Conservation (phyloP, 1,140 invertebrate genomes). For the Diorhabda sublineata region DNA sequence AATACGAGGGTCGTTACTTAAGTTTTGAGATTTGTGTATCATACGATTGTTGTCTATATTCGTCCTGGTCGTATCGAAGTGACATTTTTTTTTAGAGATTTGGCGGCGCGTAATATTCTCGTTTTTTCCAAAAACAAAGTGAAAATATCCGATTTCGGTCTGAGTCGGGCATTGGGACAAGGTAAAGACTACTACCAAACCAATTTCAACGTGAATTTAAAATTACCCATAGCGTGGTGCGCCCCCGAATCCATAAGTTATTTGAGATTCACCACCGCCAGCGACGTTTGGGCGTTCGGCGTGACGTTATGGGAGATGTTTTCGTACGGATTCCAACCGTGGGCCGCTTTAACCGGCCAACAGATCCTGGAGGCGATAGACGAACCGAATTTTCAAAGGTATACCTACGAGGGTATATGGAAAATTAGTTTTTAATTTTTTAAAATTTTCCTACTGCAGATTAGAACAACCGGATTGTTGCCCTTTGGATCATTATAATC, state of each 20-base stretch:
- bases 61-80: no score
- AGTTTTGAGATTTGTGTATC: no score
- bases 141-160: conserved; percentile 97
- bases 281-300: conserved; percentile 96
- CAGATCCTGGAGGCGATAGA: conserved; percentile 96
- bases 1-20: no score
- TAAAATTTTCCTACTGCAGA: conserved; percentile 46
- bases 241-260: conserved; percentile 97
- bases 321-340: conserved; percentile 95
- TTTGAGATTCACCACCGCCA: conserved; percentile 90
- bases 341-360: conserved; percentile 91
- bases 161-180: conserved; percentile 91
- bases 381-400: conserved; percentile 75
- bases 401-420: no score
- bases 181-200: conserved; percentile 99
- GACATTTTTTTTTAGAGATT: conserved; percentile 60
- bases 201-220: conserved; percentile 96
- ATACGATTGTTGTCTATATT: no score
- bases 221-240: conserved; percentile 98
- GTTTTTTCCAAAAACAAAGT: conserved; percentile 95
- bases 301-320: conserved; percentile 99
- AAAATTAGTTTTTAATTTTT: no score
- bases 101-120: conserved; percentile 92
- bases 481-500: conserved; percentile 85
- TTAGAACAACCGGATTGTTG: conserved; percentile 92